phyloP scores from a whole-genome alignment of 2,797 vertebrate genomes.

The Lerista edwardsae region DNA sequence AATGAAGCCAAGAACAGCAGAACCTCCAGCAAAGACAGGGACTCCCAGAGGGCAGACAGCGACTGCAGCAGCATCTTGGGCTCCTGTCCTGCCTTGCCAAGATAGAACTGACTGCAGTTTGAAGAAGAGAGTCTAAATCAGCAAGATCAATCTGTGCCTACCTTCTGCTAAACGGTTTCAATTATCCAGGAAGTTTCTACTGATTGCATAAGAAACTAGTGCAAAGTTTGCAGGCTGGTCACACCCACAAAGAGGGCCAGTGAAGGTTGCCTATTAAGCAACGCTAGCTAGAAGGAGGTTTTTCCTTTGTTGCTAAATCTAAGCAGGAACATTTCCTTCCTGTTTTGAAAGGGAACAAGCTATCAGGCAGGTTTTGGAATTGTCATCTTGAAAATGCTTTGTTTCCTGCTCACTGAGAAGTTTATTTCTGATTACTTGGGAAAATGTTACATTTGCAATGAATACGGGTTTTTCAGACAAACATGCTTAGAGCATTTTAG shows the following conservation, averaged over 20 bases:
- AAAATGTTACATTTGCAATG: neutral
- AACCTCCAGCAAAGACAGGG: slow-evolving; percentile 63
- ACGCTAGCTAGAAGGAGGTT: no score
- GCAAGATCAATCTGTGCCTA: neutral
- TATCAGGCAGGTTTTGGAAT: neutral
- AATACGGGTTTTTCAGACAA: no score
- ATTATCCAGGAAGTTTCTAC: no score
- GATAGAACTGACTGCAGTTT: neutral
- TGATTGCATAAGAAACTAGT: no score
- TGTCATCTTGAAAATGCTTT: neutral
- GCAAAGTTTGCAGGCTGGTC: no score
- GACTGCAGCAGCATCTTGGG: accelerated
- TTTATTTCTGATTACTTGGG: neutral
- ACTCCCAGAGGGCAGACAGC: slow-evolving; percentile 50
- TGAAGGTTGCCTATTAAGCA: no score
- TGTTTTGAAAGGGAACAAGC: neutral
- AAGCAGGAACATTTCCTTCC: no score
- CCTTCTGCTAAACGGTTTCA: no score
- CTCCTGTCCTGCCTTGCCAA: neutral
- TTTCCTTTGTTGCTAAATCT: no score
- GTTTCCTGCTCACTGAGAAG: neutral
- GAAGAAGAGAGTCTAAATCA: neutral
- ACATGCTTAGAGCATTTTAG: no score
- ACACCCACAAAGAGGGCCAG: no score
- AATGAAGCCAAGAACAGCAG: slow-evolving; percentile 69